phyloP scores from a whole-genome alignment of 30 jellyfish, hydroid and myxozoan genomes.

The Mastigias papua region DNA sequence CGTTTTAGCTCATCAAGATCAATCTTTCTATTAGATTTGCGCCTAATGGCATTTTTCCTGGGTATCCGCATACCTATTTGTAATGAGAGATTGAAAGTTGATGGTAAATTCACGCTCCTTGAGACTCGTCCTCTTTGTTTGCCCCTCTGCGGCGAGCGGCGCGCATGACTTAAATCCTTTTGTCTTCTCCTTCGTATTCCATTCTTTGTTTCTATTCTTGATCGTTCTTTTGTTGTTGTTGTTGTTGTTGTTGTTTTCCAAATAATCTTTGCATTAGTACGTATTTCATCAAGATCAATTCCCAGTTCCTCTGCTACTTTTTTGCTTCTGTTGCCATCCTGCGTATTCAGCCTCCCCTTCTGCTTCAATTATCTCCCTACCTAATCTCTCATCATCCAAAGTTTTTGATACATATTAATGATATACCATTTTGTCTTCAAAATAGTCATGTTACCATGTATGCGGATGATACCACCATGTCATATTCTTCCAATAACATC shows the following conservation, averaged over 20 bases:
- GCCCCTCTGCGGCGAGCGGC: slow-evolving; percentile 16
- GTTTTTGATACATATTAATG: no score
- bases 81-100: no score
- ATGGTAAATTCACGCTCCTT: no score
- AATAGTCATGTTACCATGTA: no score
- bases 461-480: no score
- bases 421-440: no score
- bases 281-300: not conserved
- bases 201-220: not conserved
- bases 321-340: not conserved
- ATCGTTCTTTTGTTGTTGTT: not conserved
- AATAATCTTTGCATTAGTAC: not conserved
- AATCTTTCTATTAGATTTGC: no score
- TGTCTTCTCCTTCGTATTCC: not conserved
- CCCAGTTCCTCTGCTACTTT: not conserved
- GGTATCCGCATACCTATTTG: no score
- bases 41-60: no score
- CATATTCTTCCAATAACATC: no score
- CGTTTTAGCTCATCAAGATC: no score
- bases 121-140: slow-evolving; percentile 21
- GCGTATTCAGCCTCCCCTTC: not conserved
- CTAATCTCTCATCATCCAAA: not conserved
- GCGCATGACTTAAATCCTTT: slow-evolving; percentile 9
- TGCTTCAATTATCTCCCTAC: not conserved
- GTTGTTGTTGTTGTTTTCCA: not conserved